Evolutionary conservation across 2,113 vertebrate species (phyloP), one percentile per base, ranked within the genome.

Genomic region (Trematomus loennbergii): DNA sequence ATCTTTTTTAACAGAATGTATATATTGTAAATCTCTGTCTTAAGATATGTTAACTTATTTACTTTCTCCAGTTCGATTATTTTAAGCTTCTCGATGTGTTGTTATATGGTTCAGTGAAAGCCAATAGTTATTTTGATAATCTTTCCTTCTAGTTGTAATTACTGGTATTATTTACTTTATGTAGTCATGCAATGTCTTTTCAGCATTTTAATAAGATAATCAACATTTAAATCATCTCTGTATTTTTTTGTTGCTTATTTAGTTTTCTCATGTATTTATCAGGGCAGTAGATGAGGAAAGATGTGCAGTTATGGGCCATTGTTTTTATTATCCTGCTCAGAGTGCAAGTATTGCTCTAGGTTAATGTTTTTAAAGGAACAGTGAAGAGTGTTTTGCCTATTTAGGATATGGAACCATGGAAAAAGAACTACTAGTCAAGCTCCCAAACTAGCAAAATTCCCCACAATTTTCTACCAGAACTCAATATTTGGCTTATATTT

Each of bases 11-110:
- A 87, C 91, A 73, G 67, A 89, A 91, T 95, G 94, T 95, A 94
- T 70, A 95, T 95, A 94, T 76, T 95, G 94, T 95, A 95, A 91
- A 94, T 91, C 82, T 88, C 29, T 88, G 77, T 93, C 75, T 90
- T 83, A 71, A 85, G 71, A 73, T 91, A 89, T 88, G 87, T 92
- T 93, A 93, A 93, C 78, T 94, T 94, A 93, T 94, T 94, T 92
- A 63, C 52, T 89, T 79, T 79, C 91, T 70, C 67, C 45, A 5
- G 68, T 59, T 94, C 85, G 78, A 78, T 85, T 79, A 53, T 84
- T 93, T 87, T 93, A 84, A 84, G 91, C 86, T 90, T 86, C 69
- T 90, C 83, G 81, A 71, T 79, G 88, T 93, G 86, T 83, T 84
- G 84, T 88, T 89, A 79, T 87, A 83, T 63, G 75, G 82, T 93